Conservation (phyloP, 2,113 vertebrate species). For the Percopsis transmontana region DNA sequence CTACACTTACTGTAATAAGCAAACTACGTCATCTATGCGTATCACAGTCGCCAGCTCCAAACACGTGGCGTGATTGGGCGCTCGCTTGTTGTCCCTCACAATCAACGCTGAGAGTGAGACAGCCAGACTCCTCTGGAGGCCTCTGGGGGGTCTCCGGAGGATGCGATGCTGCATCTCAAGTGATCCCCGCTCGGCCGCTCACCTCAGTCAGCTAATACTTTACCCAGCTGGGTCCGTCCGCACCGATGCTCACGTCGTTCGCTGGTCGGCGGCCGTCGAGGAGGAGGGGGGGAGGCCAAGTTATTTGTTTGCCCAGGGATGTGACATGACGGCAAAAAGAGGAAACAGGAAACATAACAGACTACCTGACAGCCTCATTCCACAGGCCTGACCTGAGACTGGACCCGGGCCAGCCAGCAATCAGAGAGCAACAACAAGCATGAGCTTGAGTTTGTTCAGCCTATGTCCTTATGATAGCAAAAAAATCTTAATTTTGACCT, state of each 20-base stretch:
- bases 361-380: slow-evolving; percentile 74
- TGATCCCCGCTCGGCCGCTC: slow-evolving; percentile 56
- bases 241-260: slow-evolving; percentile 38
- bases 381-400: slow-evolving; percentile 69
- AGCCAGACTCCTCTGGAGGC: slow-evolving; percentile 60
- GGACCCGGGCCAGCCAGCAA: slow-evolving; percentile 75
- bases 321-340: slow-evolving; percentile 73
- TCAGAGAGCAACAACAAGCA: slow-evolving; percentile 74
- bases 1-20: slow-evolving; percentile 36
- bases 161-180: slow-evolving; percentile 55
- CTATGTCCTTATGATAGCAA: slow-evolving; percentile 46
- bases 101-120: slow-evolving; percentile 57
- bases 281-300: slow-evolving; percentile 6
- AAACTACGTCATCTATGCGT: slow-evolving; percentile 40
- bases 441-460: slow-evolving; percentile 73
- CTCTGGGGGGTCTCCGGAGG: slow-evolving; percentile 65
- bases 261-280: slow-evolving; percentile 51
- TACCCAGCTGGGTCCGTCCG: slow-evolving; percentile 68
- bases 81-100: slow-evolving; percentile 50
- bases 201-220: slow-evolving; percentile 71
- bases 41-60: slow-evolving; percentile 2
- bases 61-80: slow-evolving; percentile 43
- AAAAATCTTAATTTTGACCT: slow-evolving; percentile 51
- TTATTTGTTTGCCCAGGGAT: slow-evolving; percentile 78
- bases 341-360: slow-evolving; percentile 82